Evolutionary conservation across 1,140 invertebrate genomes (phyloP), one percentile per base, ranked within the genome.

Genomic region (Mya arenaria): DNA sequence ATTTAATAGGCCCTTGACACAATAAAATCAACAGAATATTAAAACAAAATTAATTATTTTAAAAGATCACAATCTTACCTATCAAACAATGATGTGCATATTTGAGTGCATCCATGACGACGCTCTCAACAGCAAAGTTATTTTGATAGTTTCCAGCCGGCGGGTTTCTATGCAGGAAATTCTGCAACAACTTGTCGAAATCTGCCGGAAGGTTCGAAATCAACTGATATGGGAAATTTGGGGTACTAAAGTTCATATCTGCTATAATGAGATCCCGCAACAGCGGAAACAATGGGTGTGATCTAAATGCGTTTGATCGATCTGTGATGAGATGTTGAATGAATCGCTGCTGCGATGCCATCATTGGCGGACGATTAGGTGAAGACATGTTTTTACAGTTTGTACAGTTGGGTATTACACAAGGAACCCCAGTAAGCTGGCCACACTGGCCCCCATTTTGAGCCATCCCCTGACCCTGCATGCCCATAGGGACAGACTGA

Each of bases 191-290:
- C 69, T 89, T 91, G 77, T 90, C 87, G 62, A 92, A 91, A 66
- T 92, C 90, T 13, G 88, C 83, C 17, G 92, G 91, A 79, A 93
- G 77, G 74, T 91, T 87, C 36, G 86, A 88, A 56, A 92, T 90
- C 25, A 93, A 87, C 75, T 90, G 90, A 81, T 91, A 92, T 39
- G 91, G 92, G 81, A 92, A 92, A 52, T 85, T 82, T 23, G 90
- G 91, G 5, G 86, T 87, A 72, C 89, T 87, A 66, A 92, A 92
- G 84, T 92, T 93, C 90, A 92, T 91, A 78, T 92, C 91, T 6
- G 91, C 91, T 56, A 93, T 92, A 66, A 93, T 91, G 63, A 93
- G 78, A 73, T 93, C 92, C 39, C 92, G 87, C 41, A 93, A 84
- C 44, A 93, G 84, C 2, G 91, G 90, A 78, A 91, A 92, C 39